phyloP scores from a whole-genome alignment of 1,140 invertebrate species.

The Heterodera carotae region DNA sequence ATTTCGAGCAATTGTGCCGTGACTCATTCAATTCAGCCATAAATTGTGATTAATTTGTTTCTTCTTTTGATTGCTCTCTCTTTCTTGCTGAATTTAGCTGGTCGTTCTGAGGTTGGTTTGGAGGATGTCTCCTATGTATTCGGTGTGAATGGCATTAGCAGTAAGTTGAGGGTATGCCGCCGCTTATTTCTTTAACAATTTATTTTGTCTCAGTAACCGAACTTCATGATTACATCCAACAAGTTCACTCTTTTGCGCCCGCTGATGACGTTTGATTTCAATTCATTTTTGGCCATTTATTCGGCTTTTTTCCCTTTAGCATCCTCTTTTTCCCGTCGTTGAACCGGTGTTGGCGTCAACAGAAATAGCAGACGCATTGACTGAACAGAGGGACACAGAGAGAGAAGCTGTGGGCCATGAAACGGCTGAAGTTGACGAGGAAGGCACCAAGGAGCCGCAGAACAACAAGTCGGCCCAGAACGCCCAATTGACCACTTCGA shows the following conservation, averaged over 20 bases:
- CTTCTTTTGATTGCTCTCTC: neutral
- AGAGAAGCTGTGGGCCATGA: neutral
- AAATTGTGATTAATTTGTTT: neutral
- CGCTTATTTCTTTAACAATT: neutral
- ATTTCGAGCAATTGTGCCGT: constrained; percentile 28
- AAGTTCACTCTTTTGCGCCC: constrained; percentile 1
- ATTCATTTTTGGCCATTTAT: neutral
- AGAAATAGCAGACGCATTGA: constrained; percentile 1
- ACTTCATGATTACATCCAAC: constrained; percentile 27
- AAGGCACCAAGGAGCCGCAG: constrained; percentile 2
- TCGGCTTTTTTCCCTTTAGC: neutral
- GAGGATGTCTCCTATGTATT: constrained; percentile 21
- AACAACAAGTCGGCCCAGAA: neutral
- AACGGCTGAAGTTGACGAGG: constrained; percentile 6
- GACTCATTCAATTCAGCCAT: constrained; percentile 1
- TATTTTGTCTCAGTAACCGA: constrained; percentile 12
- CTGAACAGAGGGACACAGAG: neutral
- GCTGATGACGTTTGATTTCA: constrained; percentile 7
- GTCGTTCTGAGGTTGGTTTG: constrained; percentile 14
- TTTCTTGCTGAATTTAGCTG: neutral
- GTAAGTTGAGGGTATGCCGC: constrained; percentile 4
- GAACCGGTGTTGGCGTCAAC: neutral
- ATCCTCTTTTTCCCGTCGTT: neutral
- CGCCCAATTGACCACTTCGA: neutral
- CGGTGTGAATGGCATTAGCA: neutral